Percentiles rank a stretch among this genome's conserved stretches.
phyloP scores from a whole-genome alignment of 2,797 vertebrate genomes.

The Melanotaenia nigrans region DNA sequence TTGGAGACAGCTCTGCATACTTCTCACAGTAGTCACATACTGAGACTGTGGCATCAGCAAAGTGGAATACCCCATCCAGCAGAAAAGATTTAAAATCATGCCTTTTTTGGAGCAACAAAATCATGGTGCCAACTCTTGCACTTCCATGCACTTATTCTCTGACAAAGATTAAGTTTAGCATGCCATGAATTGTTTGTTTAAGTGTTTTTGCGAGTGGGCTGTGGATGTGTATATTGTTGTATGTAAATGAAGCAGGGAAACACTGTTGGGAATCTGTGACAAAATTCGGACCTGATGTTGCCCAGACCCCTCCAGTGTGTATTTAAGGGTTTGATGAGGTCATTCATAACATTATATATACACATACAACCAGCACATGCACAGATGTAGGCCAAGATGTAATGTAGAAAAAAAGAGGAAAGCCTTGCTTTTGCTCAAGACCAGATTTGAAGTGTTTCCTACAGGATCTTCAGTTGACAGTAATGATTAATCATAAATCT shows the following conservation, averaged over 20 bases:
- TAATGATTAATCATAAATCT: background rate
- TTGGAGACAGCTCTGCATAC: slow-evolving; percentile 65
- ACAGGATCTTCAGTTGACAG: background rate
- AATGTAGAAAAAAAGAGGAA: slow-evolving; percentile 4
- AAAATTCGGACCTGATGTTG: slow-evolving; percentile 59
- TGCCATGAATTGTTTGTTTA: slow-evolving; percentile 70
- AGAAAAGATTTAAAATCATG: slow-evolving; percentile 7
- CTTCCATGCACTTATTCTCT: slow-evolving; percentile 15
- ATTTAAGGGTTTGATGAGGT: slow-evolving; percentile 64
- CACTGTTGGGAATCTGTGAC: slow-evolving; percentile 34
- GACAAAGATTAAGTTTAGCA: slow-evolving; percentile 71
- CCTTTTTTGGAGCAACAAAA: slow-evolving; percentile 25
- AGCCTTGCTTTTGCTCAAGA: slow-evolving; percentile 8
- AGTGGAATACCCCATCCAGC: slow-evolving; percentile 7
- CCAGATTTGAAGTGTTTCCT: background rate
- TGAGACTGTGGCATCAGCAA: slow-evolving; percentile 22
- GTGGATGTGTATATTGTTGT: slow-evolving; percentile 77
- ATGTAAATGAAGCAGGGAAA: slow-evolving; percentile 75
- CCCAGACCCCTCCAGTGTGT: slow-evolving; percentile 64
- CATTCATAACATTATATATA: slow-evolving; percentile 52
- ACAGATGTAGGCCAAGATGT: slow-evolving; percentile 1
- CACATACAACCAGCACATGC: slow-evolving; percentile 19
- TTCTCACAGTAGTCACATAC: slow-evolving; percentile 70
- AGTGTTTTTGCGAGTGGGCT: slow-evolving; percentile 65
- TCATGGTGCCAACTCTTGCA: slow-evolving; percentile 24